These are phyloP conservation scores for Cydia pomonella DNA, from an alignment of 1,140 invertebrate genomes.

Conservation along the genomic window DNA sequence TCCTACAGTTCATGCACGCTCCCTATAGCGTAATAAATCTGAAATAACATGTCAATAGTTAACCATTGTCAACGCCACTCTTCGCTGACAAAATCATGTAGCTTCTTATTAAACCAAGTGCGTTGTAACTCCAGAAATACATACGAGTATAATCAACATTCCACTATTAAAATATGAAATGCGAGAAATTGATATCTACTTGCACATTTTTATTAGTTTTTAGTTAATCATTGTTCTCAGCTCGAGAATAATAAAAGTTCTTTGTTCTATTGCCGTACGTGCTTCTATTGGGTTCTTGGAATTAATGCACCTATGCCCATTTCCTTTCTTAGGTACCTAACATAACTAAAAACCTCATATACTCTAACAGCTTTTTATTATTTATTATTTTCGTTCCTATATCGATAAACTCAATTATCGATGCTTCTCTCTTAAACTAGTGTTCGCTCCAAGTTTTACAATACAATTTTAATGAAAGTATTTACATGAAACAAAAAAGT, in stretches of 20 bases:
- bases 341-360: background rate
- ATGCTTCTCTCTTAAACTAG: too few species aligned
- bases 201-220: slow-evolving; percentile 7
- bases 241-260: background rate
- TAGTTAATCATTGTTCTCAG: slow-evolving; percentile 7
- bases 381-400: background rate
- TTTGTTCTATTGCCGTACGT: slow-evolving; percentile 9
- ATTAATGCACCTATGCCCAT: background rate
- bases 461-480: too few species aligned
- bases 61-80: too few species aligned
- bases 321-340: background rate
- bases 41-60: too few species aligned
- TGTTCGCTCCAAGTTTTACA: too few species aligned
- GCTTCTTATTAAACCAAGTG: too few species aligned
- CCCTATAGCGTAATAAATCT: too few species aligned
- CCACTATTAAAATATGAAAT: background rate
- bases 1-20: too few species aligned
- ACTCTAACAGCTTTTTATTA: background rate
- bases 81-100: too few species aligned
- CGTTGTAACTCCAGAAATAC: too few species aligned
- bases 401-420: background rate
- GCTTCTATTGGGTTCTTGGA: background rate
- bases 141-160: background rate
- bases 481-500: too few species aligned
- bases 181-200: slow-evolving; percentile 3